phyloP scores from a whole-genome alignment of 2,797 vertebrate genomes.

The Paramormyrops hopkinsi region DNA sequence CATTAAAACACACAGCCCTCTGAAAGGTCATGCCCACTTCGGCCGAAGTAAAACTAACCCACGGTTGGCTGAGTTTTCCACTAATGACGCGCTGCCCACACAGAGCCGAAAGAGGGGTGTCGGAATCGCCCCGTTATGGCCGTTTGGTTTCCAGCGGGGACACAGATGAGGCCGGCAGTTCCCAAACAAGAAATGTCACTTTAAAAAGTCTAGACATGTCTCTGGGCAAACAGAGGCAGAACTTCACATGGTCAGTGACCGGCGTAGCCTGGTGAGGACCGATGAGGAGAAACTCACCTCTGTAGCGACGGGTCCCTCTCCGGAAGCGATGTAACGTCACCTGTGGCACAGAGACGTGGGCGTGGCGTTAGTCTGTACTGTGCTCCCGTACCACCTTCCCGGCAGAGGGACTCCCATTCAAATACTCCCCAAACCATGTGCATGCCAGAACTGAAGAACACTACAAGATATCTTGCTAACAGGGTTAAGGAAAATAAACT shows the following conservation, averaged over 20 bases:
- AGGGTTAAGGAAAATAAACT: not conserved
- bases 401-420: not conserved
- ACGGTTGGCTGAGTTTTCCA: not conserved
- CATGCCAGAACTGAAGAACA: not conserved
- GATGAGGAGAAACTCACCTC: conserved; percentile 53
- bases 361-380: not conserved
- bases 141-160: not conserved
- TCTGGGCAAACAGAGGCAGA: not conserved
- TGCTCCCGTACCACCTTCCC: not conserved
- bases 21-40: not conserved
- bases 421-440: not conserved
- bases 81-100: not conserved
- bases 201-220: not conserved
- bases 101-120: not conserved
- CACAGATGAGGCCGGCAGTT: not conserved
- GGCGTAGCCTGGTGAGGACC: not conserved
- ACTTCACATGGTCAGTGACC: not conserved
- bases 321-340: conserved; percentile 47
- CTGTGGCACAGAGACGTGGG: conserved; percentile 33
- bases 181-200: not conserved
- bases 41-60: not conserved
- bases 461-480: not conserved
- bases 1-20: not conserved
- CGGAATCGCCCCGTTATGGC: not conserved
- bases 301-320: conserved; percentile 60